These are phyloP conservation scores for Sialia sialis DNA, from an alignment of 2,113 vertebrate genomes.

Conservation along the genomic window DNA sequence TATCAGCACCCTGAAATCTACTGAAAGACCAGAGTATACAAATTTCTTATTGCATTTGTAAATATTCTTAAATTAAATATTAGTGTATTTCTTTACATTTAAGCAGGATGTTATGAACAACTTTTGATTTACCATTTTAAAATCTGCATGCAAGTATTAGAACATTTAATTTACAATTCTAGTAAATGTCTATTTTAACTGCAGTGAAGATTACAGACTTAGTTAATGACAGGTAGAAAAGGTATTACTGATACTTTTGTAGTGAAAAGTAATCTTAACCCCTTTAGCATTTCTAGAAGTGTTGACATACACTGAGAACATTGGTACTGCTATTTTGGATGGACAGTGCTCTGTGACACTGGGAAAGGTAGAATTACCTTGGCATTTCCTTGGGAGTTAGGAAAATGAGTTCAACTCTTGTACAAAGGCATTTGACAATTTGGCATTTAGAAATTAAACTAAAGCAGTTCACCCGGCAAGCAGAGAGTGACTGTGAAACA, in stretches of 20 bases:
- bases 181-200: neutral
- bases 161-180: neutral
- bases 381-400: neutral
- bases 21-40: rapidly evolving
- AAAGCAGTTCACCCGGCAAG: slow-evolving; percentile 48
- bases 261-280: neutral
- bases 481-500: slow-evolving; percentile 50
- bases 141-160: neutral
- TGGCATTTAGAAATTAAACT: slow-evolving; percentile 66
- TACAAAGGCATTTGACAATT: slow-evolving; percentile 12
- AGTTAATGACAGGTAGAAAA: neutral
- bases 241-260: neutral
- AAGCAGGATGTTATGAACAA: rapidly evolving
- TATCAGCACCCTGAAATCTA: neutral
- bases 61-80: neutral
- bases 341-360: neutral
- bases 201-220: neutral
- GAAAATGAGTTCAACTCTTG: neutral
- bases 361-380: neutral
- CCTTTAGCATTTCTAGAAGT: neutral
- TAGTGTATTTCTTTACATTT: neutral
- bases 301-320: neutral
- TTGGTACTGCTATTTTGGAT: neutral
- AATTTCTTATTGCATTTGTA: neutral
- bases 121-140: neutral